Conservation (phyloP, 2,888 invertebrate genomes). For the Leucoma salicis region DNA sequence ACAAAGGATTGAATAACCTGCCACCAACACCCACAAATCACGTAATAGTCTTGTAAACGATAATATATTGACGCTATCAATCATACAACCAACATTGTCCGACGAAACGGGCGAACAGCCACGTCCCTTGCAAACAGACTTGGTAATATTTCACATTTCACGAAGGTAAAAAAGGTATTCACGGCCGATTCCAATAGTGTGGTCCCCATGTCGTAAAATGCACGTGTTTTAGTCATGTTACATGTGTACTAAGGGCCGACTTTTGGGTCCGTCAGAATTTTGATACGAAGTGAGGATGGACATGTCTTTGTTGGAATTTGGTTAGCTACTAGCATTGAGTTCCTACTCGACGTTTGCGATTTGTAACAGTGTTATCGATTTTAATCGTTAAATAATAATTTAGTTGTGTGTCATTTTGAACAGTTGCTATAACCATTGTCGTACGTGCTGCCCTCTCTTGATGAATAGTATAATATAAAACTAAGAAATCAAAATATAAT, state of each 20-base stretch:
- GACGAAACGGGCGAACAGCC: slow-evolving; percentile 41
- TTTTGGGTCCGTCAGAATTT: slow-evolving; percentile 72
- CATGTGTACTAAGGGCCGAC: slow-evolving; percentile 75
- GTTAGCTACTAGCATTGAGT: too few relatives aligned
- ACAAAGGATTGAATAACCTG: slow-evolving; percentile 37
- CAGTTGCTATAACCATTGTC: too few relatives aligned
- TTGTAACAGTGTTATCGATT: too few relatives aligned
- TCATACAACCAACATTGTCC: slow-evolving; percentile 49
- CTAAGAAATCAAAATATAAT: slow-evolving; percentile 1
- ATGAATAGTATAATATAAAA: slow-evolving; percentile 36
- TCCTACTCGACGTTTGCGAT: too few relatives aligned
- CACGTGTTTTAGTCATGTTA: slow-evolving; percentile 71
- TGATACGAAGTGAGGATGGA: slow-evolving; percentile 41
- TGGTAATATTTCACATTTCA: slow-evolving; percentile 40
- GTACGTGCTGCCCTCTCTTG: slow-evolving; percentile 36
- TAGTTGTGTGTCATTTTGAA: too few relatives aligned
- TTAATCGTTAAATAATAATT: too few relatives aligned
- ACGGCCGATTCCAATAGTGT: slow-evolving; percentile 69
- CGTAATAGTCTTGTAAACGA: slow-evolving; percentile 32
- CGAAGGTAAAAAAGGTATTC: slow-evolving; percentile 59
- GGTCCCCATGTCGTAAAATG: slow-evolving; percentile 68
- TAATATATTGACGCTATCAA: slow-evolving; percentile 51
- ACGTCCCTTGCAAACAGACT: slow-evolving; percentile 35
- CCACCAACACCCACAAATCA: slow-evolving; percentile 34
- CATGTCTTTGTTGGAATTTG: slow-evolving; percentile 22